Base-by-base conservation (phyloP, 2,113 vertebrate species). In the Syngnathus floridae region DNA sequence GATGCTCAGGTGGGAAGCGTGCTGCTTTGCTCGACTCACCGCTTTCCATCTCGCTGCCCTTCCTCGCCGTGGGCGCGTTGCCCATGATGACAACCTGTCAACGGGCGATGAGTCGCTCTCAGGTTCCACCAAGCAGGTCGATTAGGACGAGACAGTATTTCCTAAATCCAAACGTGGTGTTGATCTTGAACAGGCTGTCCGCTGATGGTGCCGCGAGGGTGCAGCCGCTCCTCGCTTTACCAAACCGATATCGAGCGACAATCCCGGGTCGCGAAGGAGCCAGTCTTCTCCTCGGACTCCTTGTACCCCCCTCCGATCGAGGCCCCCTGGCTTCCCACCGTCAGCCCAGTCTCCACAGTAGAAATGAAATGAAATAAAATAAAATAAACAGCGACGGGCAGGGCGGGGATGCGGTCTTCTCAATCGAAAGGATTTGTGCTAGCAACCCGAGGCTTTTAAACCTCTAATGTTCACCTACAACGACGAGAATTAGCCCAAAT, bases 31-130 rank as follows among this genome's bases (percentile, higher is more conserved):
- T 43, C n/a, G 16, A 91, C 92, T 86, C 83, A 94, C 93, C 94
- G 77, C 93, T 95, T 83, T 96, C 93, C 88, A 94, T 91, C 86
- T 96, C 94, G 85, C 90, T 93, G 83, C 93, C 93, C 82, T 93
- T 94, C 89, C 90, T 94, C 84, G 93, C 93, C 82, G 94, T 93
- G 89, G 93, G 93, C 87, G 93, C 91, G 92, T 95, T 95, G 90
- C 94, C 94, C 94, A 95, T 93, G 90, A 88, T 91, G 91, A 89
- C 86, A 78, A 86, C 80, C 84, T 82, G 81, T 78, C 83, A 82
- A 65, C 86, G 66, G 83, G 74, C 71, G 72, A 82, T 83, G 76
- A 72, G 84, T 75, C 83, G 79, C 78, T 79, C 70, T n/a, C 60
- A 67, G 76, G 76, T 74, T 83, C 64, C 41, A 69, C 64, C 71